Evolutionary conservation across 2,888 invertebrate genomes (phyloP).

Genomic region (Lamellibrachia columna): DNA sequence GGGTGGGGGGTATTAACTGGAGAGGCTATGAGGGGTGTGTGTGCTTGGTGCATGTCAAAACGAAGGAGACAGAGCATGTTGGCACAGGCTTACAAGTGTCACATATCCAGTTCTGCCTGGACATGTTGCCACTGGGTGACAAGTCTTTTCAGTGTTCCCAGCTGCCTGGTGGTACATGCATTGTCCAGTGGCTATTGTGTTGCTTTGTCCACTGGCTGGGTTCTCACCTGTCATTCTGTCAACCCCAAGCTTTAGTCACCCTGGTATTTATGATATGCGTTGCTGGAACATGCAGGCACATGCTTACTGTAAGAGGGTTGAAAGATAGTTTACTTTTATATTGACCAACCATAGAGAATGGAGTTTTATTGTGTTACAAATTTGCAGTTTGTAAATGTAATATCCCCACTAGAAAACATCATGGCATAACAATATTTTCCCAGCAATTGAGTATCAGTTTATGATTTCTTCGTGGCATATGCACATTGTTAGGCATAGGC

Average conservation of each 20-base stretch:
- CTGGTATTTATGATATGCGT: neutral
- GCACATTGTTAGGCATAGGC: no score
- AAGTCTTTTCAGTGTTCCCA: neutral
- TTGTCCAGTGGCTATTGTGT: neutral
- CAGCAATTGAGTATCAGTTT: no score
- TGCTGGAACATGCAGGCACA: neutral
- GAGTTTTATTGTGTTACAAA: neutral
- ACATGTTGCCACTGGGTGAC: neutral
- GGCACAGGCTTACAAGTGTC: neutral
- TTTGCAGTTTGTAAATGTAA: neutral
- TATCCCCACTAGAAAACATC: no score
- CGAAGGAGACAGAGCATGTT: neutral
- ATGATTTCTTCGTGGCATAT: no score
- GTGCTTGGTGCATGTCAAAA: neutral
- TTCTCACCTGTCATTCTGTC: neutral
- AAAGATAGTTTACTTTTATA: neutral
- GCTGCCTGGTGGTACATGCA: neutral
- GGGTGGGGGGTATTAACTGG: neutral
- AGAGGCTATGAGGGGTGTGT: neutral
- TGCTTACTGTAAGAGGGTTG: neutral
- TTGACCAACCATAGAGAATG: neutral
- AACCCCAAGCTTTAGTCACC: neutral
- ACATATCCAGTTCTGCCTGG: neutral
- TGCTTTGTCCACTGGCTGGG: neutral
- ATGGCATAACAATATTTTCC: no score